Percentiles rank a stretch among this genome's conserved stretches.
Conservation (phyloP, 2,797 vertebrate species). For the Antrozous pallidus region DNA sequence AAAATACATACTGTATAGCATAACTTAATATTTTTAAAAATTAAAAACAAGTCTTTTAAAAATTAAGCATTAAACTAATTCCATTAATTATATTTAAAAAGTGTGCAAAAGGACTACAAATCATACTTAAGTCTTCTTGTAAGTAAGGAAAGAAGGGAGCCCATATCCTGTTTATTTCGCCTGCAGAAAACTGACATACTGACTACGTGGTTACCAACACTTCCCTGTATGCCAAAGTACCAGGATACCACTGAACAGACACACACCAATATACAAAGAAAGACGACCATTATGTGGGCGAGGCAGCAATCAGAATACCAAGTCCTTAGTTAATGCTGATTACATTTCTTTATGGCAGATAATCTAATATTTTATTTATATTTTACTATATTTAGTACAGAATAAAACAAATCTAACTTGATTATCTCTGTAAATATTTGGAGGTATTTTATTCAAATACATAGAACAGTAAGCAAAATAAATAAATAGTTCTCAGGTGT, state of each 20-base stretch:
- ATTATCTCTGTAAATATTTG: background rate
- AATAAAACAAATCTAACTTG: slow-evolving; percentile 5
- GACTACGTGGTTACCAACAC: background rate
- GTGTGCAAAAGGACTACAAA: background rate
- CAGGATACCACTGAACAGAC: background rate
- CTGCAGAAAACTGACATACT: background rate
- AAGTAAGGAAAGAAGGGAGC: background rate
- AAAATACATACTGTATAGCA: background rate
- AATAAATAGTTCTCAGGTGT: background rate
- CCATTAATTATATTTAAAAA: background rate
- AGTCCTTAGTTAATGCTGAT: background rate
- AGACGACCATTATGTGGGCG: background rate
- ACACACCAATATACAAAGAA: background rate
- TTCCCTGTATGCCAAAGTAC: background rate
- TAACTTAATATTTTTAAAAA: background rate
- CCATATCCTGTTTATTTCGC: background rate
- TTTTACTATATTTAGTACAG: background rate
- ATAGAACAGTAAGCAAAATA: background rate
- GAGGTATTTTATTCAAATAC: background rate
- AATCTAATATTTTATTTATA: background rate
- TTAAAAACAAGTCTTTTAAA: background rate
- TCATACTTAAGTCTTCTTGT: background rate
- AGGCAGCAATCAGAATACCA: background rate
- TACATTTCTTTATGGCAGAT: background rate
- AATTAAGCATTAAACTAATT: background rate